Evolutionary conservation across 2,113 vertebrate genomes (phyloP).

Genomic region (Chlorodrepanis virens): DNA sequence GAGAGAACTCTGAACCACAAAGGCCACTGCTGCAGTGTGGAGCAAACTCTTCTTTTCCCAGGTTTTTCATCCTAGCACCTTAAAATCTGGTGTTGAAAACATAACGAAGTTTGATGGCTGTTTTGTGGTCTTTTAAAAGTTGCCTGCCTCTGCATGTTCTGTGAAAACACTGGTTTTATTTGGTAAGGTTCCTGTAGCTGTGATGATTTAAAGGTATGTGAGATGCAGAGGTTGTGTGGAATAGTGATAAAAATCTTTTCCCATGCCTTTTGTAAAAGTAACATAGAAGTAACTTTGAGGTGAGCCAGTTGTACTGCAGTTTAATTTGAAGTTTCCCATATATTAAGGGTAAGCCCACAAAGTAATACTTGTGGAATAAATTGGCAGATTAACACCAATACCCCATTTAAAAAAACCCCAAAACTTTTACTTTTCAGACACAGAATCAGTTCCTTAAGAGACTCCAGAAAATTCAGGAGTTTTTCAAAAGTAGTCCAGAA

Average conservation of each 20-base stretch:
- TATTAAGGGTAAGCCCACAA: background rate
- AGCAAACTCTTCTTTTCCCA: background rate
- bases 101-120: fast-evolving
- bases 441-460: background rate
- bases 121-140: background rate
- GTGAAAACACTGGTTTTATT: background rate
- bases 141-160: background rate
- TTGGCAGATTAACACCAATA: background rate
- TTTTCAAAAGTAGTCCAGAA: background rate
- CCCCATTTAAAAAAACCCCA: background rate
- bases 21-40: background rate
- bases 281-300: background rate
- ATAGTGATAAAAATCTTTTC: background rate
- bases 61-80: background rate
- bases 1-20: background rate
- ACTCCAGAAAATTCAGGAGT: background rate
- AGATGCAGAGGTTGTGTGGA: background rate
- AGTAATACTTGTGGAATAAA: background rate
- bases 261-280: background rate
- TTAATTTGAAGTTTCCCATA: background rate
- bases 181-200: fast-evolving
- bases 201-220: background rate
- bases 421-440: background rate
- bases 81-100: background rate
- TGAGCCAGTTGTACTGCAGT: background rate